phyloP scores from a whole-genome alignment of 1,140 invertebrate species.

The Watersipora subatra region DNA sequence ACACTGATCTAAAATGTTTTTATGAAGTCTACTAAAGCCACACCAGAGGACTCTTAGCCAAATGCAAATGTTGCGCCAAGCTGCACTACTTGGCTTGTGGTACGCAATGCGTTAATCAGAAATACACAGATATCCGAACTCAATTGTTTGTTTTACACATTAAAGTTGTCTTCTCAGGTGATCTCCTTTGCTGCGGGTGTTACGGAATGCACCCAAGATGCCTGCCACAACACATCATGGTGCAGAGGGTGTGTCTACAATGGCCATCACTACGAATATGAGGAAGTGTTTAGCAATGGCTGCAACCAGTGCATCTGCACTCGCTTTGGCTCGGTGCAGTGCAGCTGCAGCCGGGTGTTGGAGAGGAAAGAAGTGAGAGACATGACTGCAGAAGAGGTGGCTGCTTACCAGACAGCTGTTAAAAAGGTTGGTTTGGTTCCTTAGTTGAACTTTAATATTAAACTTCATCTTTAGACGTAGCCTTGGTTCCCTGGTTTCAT shows the following conservation, averaged over 20 bases:
- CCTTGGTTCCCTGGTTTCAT: too few relatives aligned
- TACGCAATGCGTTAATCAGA: too few relatives aligned
- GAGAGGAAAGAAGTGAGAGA: conserved; percentile 22
- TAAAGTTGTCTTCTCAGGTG: too few relatives aligned
- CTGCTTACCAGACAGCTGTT: conserved; percentile 16
- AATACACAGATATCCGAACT: too few relatives aligned
- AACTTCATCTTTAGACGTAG: too few relatives aligned
- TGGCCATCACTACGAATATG: neutral
- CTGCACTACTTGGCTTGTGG: too few relatives aligned
- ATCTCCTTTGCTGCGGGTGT: conserved; percentile 19
- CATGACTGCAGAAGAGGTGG: conserved; percentile 17
- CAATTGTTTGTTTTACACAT: too few relatives aligned
- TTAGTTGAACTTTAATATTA: conserved; percentile 18
- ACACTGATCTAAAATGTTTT: too few relatives aligned
- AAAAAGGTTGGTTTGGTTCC: conserved; percentile 14
- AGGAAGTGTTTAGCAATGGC: neutral
- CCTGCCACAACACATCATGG: conserved; percentile 13
- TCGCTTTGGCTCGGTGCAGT: neutral
- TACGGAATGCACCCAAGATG: conserved; percentile 16
- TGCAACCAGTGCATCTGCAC: conserved; percentile 3
- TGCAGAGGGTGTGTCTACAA: conserved; percentile 8
- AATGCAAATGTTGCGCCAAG: too few relatives aligned
- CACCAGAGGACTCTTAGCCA: too few relatives aligned
- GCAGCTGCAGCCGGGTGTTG: neutral
- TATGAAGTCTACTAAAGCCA: too few relatives aligned